Evolutionary conservation across 2,797 vertebrate species (phyloP).

Genomic region (Moxostoma hubbsi): DNA sequence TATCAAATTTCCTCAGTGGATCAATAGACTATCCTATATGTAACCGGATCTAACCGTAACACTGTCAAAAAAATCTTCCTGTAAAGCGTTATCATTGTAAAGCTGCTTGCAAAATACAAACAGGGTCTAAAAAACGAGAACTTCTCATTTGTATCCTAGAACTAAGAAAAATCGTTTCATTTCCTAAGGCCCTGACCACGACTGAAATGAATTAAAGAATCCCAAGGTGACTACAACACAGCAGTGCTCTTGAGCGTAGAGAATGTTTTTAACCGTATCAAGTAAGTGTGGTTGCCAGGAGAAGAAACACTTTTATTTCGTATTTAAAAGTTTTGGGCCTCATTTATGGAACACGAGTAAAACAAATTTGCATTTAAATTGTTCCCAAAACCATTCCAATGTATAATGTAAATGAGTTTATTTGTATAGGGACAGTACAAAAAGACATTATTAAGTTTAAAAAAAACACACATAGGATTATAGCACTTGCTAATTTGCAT

Average conservation of each 20-base stretch:
- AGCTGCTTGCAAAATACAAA: constrained; percentile 56
- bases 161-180: constrained; percentile 80
- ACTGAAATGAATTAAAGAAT: constrained; percentile 66
- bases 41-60: constrained; percentile 61
- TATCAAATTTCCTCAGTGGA: constrained; percentile 1
- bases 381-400: too few species aligned
- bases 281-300: too few species aligned
- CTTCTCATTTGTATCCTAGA: constrained; percentile 72
- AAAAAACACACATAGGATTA: too few species aligned
- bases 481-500: too few species aligned
- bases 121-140: constrained; percentile 56
- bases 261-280: background rate
- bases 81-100: constrained; percentile 54
- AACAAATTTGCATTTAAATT: too few species aligned
- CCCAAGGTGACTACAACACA: constrained; percentile 35
- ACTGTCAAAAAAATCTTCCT: constrained; percentile 59
- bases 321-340: too few species aligned
- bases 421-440: too few species aligned
- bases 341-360: too few species aligned
- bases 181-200: constrained; percentile 75
- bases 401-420: too few species aligned
- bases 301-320: too few species aligned
- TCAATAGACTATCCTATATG: constrained; percentile 61
- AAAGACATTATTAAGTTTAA: too few species aligned
- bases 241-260: background rate